Conservation (phyloP, 2,797 vertebrate species). For the Ctenopoma kingsleyae region DNA sequence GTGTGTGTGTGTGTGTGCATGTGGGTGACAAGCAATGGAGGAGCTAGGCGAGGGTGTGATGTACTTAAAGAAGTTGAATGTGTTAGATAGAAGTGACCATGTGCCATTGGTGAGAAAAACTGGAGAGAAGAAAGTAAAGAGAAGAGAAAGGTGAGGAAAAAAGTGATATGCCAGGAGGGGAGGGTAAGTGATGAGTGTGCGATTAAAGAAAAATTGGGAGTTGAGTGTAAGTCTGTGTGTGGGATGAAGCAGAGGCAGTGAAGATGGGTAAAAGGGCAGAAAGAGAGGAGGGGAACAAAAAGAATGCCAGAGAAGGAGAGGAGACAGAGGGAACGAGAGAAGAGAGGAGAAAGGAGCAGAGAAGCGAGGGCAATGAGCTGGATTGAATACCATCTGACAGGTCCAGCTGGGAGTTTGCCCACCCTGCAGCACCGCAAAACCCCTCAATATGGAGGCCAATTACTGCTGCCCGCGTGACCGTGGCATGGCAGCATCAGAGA, state of each 20-base stretch:
- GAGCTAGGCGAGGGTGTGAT: slow-evolving; percentile 75
- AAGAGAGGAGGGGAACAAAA: slow-evolving; percentile 54
- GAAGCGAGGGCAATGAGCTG: slow-evolving; percentile 86
- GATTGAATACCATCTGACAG: slow-evolving; percentile 89
- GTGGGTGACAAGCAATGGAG: slow-evolving; percentile 65
- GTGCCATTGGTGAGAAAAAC: slow-evolving; percentile 71
- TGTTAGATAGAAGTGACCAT: slow-evolving; percentile 76
- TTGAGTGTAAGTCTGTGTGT: slow-evolving; percentile 55
- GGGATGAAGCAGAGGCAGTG: slow-evolving; percentile 46
- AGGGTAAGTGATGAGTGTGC: slow-evolving; percentile 52
- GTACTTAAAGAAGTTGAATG: slow-evolving; percentile 78
- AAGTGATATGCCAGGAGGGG: slow-evolving; percentile 54
- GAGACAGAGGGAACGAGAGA: slow-evolving; percentile 57
- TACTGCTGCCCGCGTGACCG: slow-evolving; percentile 88
- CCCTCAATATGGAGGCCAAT: slow-evolving; percentile 89
- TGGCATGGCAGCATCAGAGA: slow-evolving; percentile 83
- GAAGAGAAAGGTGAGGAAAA: slow-evolving; percentile 57
- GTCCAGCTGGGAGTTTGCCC: slow-evolving; percentile 88
- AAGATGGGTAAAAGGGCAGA: slow-evolving; percentile 44
- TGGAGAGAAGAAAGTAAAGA: slow-evolving; percentile 57
- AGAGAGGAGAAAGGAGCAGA: slow-evolving; percentile 65
- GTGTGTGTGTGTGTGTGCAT: slow-evolving; percentile 22
- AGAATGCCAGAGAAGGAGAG: slow-evolving; percentile 65
- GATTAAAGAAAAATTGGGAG: slow-evolving; percentile 37
- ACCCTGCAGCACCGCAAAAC: slow-evolving; percentile 85